Percentiles rank a stretch among this genome's conserved stretches.
phyloP scores from a whole-genome alignment of 2,113 vertebrate species.

The Herpetotheres cachinnans region DNA sequence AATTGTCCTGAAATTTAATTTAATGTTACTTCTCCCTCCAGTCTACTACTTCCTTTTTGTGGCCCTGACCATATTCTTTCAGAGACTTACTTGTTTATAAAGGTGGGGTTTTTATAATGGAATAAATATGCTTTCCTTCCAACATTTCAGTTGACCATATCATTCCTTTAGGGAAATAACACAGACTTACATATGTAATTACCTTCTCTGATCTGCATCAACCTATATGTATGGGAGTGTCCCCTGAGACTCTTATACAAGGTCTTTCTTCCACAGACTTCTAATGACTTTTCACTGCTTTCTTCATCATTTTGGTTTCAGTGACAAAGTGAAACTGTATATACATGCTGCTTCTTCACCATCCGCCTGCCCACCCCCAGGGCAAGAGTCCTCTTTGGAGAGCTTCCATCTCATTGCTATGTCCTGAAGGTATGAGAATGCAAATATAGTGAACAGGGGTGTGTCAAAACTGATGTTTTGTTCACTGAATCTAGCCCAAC shows the following conservation, averaged over 20 bases:
- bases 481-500: not conserved
- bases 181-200: not conserved
- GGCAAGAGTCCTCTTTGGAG: not conserved
- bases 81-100: not conserved
- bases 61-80: not conserved
- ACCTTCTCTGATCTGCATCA: not conserved
- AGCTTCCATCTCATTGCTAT: not conserved
- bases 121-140: not conserved
- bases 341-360: not conserved
- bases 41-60: not conserved
- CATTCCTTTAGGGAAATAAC: not conserved
- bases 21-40: not conserved
- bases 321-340: not conserved
- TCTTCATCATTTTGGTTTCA: not conserved
- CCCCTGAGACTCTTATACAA: not conserved
- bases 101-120: not conserved
- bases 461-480: not conserved
- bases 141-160: not conserved
- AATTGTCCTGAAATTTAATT: not conserved
- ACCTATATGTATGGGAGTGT: not conserved
- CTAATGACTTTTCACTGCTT: not conserved
- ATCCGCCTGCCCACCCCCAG: accelerated
- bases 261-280: not conserved
- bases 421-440: not conserved
- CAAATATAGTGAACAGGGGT: not conserved